Evolutionary conservation across 2,113 vertebrate genomes (phyloP).

Genomic region (Anolis sagrei): DNA sequence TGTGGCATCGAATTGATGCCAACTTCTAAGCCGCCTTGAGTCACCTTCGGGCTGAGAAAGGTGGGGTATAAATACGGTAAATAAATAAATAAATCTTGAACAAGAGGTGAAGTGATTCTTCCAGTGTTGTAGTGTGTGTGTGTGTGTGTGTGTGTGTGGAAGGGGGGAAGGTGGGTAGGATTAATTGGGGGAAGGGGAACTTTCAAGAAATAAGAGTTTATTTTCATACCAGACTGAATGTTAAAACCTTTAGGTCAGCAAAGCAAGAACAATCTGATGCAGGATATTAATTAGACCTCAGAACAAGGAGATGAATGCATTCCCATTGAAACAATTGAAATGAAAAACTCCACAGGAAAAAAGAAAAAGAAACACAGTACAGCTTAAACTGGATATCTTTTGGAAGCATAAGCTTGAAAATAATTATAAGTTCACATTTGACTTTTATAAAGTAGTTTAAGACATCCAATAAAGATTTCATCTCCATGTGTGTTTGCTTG

Average conservation of each 20-base stretch:
- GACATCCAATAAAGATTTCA: not conserved
- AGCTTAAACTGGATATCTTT: not conserved
- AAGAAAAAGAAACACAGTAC: not conserved
- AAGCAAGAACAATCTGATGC: not conserved
- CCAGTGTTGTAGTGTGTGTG: no score
- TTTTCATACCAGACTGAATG: accelerated
- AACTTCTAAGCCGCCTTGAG: no score
- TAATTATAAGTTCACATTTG: not conserved
- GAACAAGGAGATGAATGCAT: not conserved
- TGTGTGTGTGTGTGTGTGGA: no score
- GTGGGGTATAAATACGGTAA: no score
- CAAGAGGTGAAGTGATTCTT: not conserved
- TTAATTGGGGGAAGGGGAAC: not conserved
- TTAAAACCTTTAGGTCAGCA: not conserved
- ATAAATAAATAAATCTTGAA: no score
- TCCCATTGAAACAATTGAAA: not conserved
- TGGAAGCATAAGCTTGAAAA: not conserved
- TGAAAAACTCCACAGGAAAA: not conserved
- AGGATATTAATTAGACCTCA: not conserved
- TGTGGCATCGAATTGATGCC: no score
- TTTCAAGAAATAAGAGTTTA: not conserved
- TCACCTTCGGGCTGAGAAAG: no score
- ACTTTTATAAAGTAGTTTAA: not conserved
- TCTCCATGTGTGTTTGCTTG: not conserved
- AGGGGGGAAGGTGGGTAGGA: accelerated